These are phyloP conservation scores for Calameuta pallipes DNA, from an alignment of 2,888 invertebrate species.

Conservation along the genomic window DNA sequence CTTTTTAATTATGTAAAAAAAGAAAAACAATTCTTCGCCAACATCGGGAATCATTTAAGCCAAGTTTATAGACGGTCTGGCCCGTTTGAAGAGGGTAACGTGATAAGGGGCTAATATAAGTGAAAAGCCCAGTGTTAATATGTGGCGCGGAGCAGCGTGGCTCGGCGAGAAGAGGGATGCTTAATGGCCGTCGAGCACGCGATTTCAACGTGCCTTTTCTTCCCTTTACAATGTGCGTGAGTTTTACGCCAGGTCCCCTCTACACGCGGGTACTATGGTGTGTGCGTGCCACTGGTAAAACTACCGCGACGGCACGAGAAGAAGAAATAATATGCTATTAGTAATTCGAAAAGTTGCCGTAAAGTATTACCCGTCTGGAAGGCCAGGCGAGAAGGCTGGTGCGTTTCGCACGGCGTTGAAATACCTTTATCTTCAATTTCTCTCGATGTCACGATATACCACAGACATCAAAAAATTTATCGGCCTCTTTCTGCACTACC, in stretches of 20 bases:
- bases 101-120: conserved; percentile 25
- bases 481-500: background rate
- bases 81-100: background rate
- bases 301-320: conserved; percentile 7
- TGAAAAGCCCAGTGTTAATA: conserved; percentile 38
- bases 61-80: background rate
- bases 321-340: conserved; percentile 5
- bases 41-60: background rate
- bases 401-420: background rate
- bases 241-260: background rate
- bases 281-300: background rate
- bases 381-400: background rate
- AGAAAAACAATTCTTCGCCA: background rate
- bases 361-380: background rate
- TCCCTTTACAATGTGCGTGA: conserved; percentile 7
- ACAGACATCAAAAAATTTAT: background rate
- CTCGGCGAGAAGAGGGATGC: conserved; percentile 22
- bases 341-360: conserved; percentile 3
- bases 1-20: background rate
- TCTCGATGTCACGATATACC: background rate
- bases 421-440: background rate
- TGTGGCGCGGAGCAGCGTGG: conserved; percentile 20
- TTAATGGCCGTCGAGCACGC: conserved; percentile 38
- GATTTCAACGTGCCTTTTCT: conserved; percentile 30
- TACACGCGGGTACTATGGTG: background rate